These are phyloP conservation scores for Choloepus hoffmanni DNA, from an alignment of 2,113 vertebrate species.

Conservation along the genomic window DNA sequence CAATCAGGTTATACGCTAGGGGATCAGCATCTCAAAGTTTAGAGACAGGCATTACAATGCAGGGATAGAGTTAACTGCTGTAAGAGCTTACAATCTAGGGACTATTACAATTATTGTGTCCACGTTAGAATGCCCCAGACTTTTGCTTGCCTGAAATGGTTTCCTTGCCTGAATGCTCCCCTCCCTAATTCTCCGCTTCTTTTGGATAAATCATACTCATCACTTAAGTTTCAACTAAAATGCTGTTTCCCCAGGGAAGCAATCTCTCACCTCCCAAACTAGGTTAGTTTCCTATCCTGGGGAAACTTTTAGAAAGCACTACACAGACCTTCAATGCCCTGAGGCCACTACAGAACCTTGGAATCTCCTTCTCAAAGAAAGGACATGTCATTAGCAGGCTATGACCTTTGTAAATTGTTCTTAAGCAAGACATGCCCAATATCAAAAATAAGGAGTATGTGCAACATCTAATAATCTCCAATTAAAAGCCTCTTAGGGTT, in stretches of 20 bases:
- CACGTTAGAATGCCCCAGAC: too few species aligned
- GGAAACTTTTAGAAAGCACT: conserved; percentile 23
- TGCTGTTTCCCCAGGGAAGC: neutral
- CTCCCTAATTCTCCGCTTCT: neutral
- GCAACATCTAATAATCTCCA: neutral
- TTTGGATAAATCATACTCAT: neutral
- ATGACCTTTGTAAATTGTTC: neutral
- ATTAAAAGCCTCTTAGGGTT: neutral
- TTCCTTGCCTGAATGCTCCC: neutral
- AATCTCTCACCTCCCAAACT: conserved; percentile 31
- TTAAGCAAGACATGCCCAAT: conserved; percentile 15
- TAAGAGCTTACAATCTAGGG: too few species aligned
- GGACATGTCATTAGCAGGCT: neutral
- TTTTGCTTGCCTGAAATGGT: neutral
- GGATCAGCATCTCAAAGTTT: too few species aligned
- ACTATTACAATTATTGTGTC: too few species aligned
- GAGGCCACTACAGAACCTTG: neutral
- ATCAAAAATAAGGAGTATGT: neutral
- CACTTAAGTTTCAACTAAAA: neutral
- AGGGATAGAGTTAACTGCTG: too few species aligned
- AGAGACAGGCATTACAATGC: too few species aligned
- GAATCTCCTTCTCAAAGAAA: conserved; percentile 32
- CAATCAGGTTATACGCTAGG: too few species aligned
- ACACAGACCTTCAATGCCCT: neutral
- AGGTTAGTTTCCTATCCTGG: conserved; percentile 2